These are phyloP conservation scores for Ips typographus DNA, from an alignment of 1,140 invertebrate genomes.

Conservation along the genomic window DNA sequence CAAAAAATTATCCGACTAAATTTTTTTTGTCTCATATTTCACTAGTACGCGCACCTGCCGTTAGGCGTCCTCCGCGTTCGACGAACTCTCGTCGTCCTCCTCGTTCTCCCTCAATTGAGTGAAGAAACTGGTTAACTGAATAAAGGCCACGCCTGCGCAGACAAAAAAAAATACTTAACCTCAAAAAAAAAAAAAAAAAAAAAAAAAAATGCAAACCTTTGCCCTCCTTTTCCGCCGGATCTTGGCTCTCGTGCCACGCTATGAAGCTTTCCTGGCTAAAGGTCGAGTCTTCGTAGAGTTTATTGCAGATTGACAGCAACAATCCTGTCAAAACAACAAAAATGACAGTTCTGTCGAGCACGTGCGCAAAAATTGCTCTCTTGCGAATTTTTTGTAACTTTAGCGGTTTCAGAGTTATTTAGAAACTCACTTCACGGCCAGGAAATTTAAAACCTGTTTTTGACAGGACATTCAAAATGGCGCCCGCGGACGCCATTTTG, in stretches of 20 bases:
- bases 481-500: no score
- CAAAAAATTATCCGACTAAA: slow-evolving; percentile 4
- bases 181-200: neutral
- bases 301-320: slow-evolving; percentile 57
- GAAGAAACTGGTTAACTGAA: slow-evolving; percentile 61
- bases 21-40: slow-evolving; percentile 41
- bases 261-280: slow-evolving; percentile 59
- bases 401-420: no score
- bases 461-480: no score
- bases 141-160: slow-evolving; percentile 56
- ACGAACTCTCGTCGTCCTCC: slow-evolving; percentile 44
- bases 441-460: no score
- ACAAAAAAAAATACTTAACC: slow-evolving; percentile 1
- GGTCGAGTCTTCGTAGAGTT: slow-evolving; percentile 58
- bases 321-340: slow-evolving; percentile 51
- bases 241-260: slow-evolving; percentile 55
- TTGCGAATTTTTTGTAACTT: no score
- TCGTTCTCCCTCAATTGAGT: slow-evolving; percentile 51
- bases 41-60: slow-evolving; percentile 37
- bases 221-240: slow-evolving; percentile 50
- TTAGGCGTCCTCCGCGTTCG: slow-evolving; percentile 46
- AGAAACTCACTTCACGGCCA: no score
- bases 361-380: no score
- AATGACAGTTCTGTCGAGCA: no score
- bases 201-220: slow-evolving; percentile 46